These are phyloP conservation scores for Papilio demoleus DNA, from an alignment of 2,888 invertebrate species.

Conservation along the genomic window DNA sequence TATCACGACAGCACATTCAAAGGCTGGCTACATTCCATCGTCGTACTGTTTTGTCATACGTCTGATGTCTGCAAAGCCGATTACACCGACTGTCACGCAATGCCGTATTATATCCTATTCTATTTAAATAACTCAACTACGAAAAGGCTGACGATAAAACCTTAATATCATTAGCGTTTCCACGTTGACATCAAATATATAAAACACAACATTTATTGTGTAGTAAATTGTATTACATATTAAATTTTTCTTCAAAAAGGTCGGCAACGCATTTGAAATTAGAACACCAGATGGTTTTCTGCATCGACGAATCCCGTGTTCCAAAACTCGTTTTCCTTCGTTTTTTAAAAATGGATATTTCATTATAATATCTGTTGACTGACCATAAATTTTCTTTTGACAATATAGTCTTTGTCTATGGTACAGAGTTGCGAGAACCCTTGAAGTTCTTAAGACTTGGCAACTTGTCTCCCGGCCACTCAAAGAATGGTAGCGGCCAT, in stretches of 20 bases:
- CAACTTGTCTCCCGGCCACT: neutral
- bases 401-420: neutral
- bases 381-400: neutral
- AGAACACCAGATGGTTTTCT: too few relatives aligned
- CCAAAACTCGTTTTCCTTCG: too few relatives aligned
- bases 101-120: slow-evolving; percentile 4
- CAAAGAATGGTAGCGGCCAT: slow-evolving; percentile 18
- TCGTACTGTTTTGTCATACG: slow-evolving; percentile 26
- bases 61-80: slow-evolving; percentile 37
- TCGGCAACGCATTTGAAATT: too few relatives aligned
- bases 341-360: too few relatives aligned
- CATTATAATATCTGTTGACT: too few relatives aligned
- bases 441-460: neutral
- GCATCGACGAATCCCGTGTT: too few relatives aligned
- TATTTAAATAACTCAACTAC: slow-evolving; percentile 24
- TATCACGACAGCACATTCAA: slow-evolving; percentile 4
- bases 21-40: slow-evolving; percentile 20
- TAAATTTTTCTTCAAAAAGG: too few relatives aligned
- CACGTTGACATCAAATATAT: neutral
- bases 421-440: neutral
- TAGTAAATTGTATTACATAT: too few relatives aligned
- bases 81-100: slow-evolving; percentile 29
- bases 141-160: slow-evolving; percentile 3
- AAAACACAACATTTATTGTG: too few relatives aligned
- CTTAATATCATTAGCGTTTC: neutral